A percentile compares a stretch with the other conserved stretches of the same genome.
Conservation (phyloP, 2,113 vertebrate species). For the Chamaea fasciata region DNA sequence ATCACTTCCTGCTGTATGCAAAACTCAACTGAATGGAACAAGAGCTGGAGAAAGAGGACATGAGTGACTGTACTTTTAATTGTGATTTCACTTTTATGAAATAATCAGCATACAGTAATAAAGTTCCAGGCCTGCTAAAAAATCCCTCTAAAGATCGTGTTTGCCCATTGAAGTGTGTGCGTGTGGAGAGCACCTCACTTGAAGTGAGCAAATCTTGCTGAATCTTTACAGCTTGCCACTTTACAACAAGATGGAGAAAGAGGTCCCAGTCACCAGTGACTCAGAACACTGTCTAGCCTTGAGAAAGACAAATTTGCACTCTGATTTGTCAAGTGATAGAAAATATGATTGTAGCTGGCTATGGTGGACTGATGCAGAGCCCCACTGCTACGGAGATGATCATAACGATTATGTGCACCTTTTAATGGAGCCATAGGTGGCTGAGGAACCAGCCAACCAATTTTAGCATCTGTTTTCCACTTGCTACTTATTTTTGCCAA, state of each 20-base stretch:
- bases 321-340: neutral
- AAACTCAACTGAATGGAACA: neutral
- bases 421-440: neutral
- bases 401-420: accelerated
- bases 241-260: neutral
- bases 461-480: conserved; percentile 5
- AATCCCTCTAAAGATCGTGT: neutral
- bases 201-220: neutral
- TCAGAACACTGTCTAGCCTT: neutral
- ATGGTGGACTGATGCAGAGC: neutral
- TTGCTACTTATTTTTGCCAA: neutral
- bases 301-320: neutral
- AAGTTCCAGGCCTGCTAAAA: neutral
- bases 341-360: neutral
- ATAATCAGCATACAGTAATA: neutral
- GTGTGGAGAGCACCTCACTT: accelerated
- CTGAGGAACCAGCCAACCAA: neutral
- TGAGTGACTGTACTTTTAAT: neutral
- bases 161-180: neutral
- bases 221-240: neutral
- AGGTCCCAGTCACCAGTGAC: neutral
- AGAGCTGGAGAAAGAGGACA: neutral
- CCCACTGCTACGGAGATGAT: neutral
- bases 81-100: neutral
- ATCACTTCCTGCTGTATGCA: neutral